Base-by-base conservation (phyloP, 2,113 vertebrate genomes). In the Anhinga rufa region DNA sequence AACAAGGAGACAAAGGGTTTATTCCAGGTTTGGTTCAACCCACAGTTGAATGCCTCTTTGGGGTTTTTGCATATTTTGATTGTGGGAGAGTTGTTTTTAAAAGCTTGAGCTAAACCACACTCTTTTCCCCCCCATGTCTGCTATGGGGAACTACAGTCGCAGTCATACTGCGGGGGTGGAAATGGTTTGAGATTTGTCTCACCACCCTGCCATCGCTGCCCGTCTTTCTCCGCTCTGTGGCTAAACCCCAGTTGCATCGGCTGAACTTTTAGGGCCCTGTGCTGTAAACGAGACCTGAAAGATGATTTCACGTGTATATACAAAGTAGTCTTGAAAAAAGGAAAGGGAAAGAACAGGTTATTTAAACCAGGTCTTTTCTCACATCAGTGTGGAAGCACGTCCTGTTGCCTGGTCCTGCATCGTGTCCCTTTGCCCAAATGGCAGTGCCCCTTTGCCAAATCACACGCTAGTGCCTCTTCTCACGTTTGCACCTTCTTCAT, bases 201-300 rank as follows among this genome's bases (percentile, higher is more conserved):
- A 13, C 21, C 62, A 19, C 26, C 24, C 13, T 60, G 32, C 62
- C 42, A 32, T 34, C 48, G 4, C 46, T 51, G 22, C n/a, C 46
- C 29, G 3, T 15, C 61, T 38, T 17, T 38, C 26, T 21, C 34
- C 3, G 1, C 28, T 7, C 32, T 2, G 0, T 6, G 29, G 32
- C 18, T 57, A 4, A 14, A 24, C 4, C 38, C 12, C 17, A 2
- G 44, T 1, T 9, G 16, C 12, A 2, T 7, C 11, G 32, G 12
- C 31, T 31, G 54, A 44, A 2, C 40, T 4, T 48, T 36, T 3
- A n/a, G 70, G 38, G 38, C 21, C 18, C n/a, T 29, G 49, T 10
- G 69, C n/a, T 26, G 34, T 29, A 31, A 10, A 12, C 5, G 32
- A 22, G 26, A 10, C 3, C n/a, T 36, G 9, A 5, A 10, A 9